phyloP scores from a whole-genome alignment of 1,140 invertebrate genomes.

The Lordiphosa mommai region DNA sequence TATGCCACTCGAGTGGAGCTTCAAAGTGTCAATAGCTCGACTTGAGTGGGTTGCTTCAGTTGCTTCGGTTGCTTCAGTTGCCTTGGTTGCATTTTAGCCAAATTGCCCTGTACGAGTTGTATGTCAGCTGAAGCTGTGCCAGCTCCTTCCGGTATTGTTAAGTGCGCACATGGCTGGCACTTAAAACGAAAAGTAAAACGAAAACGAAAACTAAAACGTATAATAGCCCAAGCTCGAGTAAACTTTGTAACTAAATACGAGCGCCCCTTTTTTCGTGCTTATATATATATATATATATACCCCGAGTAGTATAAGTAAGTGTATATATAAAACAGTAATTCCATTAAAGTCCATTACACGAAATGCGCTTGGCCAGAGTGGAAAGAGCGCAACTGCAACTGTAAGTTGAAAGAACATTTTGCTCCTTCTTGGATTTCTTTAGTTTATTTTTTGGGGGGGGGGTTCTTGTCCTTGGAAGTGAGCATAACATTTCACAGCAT shows the following conservation, averaged over 20 bases:
- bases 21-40: conserved; percentile 69
- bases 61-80: conserved; percentile 12
- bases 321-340: conserved; percentile 72
- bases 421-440: conserved; percentile 44
- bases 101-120: conserved; percentile 46
- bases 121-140: conserved; percentile 9
- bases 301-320: conserved; percentile 16
- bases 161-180: conserved; percentile 68
- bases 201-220: conserved; percentile 15
- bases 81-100: conserved; percentile 67
- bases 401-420: conserved; percentile 46
- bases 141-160: conserved; percentile 67
- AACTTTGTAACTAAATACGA: conserved; percentile 77
- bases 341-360: conserved; percentile 75
- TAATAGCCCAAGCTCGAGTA: conserved; percentile 70
- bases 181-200: conserved; percentile 51
- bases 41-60: conserved; percentile 15
- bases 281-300: conserved; percentile 18
- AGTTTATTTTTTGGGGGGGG: conserved; percentile 10
- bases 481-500: conserved; percentile 65
- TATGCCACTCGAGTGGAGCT: conserved; percentile 71
- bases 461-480: conserved; percentile 50
- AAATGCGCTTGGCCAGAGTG: conserved; percentile 51
- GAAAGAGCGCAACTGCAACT: conserved; percentile 28
- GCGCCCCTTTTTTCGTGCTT: conserved; percentile 47